Evolutionary conservation across 1,140 invertebrate genomes (phyloP).

Genomic region (Chymomyza costata): DNA sequence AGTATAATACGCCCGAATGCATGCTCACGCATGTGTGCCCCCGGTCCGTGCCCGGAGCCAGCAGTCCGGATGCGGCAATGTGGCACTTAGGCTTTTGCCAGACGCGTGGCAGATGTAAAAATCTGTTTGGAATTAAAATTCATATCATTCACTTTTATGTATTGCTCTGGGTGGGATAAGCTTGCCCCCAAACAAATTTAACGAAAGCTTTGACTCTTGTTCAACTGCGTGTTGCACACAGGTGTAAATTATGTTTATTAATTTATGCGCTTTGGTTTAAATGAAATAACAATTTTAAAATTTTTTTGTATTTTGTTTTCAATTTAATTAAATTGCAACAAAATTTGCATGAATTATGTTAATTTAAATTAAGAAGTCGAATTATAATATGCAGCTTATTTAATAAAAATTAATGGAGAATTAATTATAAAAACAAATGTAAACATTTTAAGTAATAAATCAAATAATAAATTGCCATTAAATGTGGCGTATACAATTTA

Average conservation of each 20-base stretch:
- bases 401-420: too few species aligned
- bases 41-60: neutral
- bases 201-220: neutral
- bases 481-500: too few species aligned
- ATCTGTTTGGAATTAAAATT: conserved; percentile 1
- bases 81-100: neutral
- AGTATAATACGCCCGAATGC: too few species aligned
- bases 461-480: too few species aligned
- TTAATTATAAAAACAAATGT: too few species aligned
- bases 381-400: too few species aligned
- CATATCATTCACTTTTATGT: conserved; percentile 4
- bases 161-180: too few species aligned
- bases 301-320: neutral
- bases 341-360: too few species aligned
- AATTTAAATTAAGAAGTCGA: too few species aligned
- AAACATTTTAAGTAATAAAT: too few species aligned
- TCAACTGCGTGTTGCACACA: neutral
- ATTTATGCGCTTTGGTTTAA: neutral
- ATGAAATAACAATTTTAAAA: neutral
- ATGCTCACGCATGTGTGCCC: neutral
- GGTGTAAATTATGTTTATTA: conserved; percentile 2
- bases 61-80: neutral
- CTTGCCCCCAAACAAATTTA: too few species aligned
- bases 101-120: neutral
- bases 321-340: neutral